Percentiles rank a stretch among this genome's conserved stretches.
Evolutionary conservation across 2,797 vertebrate genomes (phyloP).

Genomic region (Octomys mimax): DNA sequence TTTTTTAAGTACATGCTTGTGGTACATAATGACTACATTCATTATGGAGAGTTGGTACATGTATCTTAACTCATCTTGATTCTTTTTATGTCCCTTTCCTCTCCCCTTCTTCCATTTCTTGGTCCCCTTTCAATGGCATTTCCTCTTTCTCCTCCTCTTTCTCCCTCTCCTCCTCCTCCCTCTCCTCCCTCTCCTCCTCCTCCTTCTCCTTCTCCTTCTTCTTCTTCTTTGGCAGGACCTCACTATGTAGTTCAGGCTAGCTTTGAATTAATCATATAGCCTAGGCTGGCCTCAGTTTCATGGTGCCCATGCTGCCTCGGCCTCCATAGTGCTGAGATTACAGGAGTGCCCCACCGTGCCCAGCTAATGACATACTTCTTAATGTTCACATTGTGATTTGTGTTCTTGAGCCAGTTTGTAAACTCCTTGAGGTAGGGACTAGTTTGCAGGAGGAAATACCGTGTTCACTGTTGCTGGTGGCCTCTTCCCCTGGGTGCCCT

Average conservation of each 20-base stretch:
- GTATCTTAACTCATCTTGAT: neutral
- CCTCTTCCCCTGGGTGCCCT: slow-evolving; percentile 6
- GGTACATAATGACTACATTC: neutral
- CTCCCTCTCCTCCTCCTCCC: neutral
- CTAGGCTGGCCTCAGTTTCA: neutral
- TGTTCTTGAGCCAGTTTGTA: neutral
- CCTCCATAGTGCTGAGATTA: neutral
- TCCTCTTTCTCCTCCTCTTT: neutral
- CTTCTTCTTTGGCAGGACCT: neutral
- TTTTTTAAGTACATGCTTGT: neutral
- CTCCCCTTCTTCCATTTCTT: neutral
- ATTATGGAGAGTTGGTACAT: neutral
- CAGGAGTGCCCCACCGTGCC: neutral
- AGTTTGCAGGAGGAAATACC: neutral
- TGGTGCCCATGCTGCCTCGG: neutral
- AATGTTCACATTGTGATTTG: neutral
- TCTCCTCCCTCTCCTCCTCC: too few species aligned
- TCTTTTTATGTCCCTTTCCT: neutral
- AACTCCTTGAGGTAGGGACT: neutral
- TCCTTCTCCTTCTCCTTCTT: too few species aligned
- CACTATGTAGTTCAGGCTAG: neutral
- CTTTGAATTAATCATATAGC: neutral
- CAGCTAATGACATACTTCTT: neutral
- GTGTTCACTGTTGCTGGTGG: neutral
- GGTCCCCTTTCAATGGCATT: neutral